Conservation (phyloP, 2,113 vertebrate species). For the Agapornis roseicollis region DNA sequence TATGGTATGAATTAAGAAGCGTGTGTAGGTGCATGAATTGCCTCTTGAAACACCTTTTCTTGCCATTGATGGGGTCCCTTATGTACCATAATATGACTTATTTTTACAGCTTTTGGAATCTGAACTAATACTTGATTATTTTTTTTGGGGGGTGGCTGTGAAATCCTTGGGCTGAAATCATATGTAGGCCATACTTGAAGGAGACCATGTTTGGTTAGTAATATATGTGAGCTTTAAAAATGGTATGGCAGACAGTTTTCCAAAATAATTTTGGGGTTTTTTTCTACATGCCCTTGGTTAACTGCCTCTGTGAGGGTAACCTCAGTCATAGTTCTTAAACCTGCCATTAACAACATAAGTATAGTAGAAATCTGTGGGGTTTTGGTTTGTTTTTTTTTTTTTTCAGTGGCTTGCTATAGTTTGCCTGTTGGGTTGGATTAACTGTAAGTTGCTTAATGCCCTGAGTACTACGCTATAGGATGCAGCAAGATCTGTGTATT, state of each 20-base stretch:
- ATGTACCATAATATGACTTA: background rate
- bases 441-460: background rate
- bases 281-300: background rate
- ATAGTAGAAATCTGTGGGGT: background rate
- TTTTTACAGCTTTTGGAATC: background rate
- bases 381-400: background rate
- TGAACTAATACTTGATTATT: background rate
- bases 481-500: background rate
- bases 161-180: background rate
- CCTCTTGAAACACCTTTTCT: background rate
- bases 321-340: background rate
- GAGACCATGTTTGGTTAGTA: background rate
- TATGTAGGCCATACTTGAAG: background rate
- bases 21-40: background rate
- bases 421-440: background rate
- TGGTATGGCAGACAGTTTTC: background rate
- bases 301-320: background rate
- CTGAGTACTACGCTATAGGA: background rate
- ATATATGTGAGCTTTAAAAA: background rate
- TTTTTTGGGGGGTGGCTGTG: background rate
- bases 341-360: background rate
- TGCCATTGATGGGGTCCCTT: background rate
- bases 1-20: conserved; percentile 50
- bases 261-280: background rate
- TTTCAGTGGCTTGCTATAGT: background rate